Evolutionary conservation across 1,140 invertebrate species (phyloP).

Genomic region (Diprion similis): DNA sequence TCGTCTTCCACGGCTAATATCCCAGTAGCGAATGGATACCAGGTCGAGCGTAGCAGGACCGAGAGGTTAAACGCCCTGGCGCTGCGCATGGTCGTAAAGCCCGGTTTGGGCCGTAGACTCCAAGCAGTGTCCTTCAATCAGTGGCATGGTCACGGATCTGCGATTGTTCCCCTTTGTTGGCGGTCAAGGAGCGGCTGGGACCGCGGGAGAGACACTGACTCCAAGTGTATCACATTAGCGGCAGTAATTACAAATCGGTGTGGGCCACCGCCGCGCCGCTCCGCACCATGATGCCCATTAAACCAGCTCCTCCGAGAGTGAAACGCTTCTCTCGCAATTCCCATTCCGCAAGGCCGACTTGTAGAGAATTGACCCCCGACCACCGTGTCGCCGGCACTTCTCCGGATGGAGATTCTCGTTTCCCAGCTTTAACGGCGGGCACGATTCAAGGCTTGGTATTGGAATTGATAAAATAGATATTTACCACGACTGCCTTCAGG

Average conservation of each 20-base stretch:
- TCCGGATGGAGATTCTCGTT: too few species aligned
- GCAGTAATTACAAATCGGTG: background rate
- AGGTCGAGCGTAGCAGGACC: background rate
- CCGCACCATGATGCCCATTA: too few species aligned
- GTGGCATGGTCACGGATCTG: background rate
- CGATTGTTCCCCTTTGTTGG: background rate
- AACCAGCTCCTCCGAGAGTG: background rate
- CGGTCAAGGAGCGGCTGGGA: background rate
- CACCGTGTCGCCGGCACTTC: too few species aligned
- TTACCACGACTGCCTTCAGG: background rate
- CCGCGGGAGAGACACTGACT: conserved; percentile 1
- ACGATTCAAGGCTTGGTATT: background rate
- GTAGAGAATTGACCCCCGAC: background rate
- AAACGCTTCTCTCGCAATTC: background rate
- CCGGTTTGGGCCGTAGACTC: background rate
- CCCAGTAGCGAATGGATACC: background rate
- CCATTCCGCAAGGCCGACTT: background rate
- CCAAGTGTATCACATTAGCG: conserved; percentile 5
- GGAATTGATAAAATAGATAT: background rate
- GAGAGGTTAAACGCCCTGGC: background rate
- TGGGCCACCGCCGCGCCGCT: too few species aligned
- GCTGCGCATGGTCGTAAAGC: background rate
- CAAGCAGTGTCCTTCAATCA: background rate
- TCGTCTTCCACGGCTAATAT: too few species aligned
- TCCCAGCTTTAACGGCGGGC: too few species aligned